A percentile compares a stretch with the other conserved stretches of the same genome.
phyloP scores from a whole-genome alignment of 2,888 invertebrate genomes.

The Oegoconia quadripuncta region DNA sequence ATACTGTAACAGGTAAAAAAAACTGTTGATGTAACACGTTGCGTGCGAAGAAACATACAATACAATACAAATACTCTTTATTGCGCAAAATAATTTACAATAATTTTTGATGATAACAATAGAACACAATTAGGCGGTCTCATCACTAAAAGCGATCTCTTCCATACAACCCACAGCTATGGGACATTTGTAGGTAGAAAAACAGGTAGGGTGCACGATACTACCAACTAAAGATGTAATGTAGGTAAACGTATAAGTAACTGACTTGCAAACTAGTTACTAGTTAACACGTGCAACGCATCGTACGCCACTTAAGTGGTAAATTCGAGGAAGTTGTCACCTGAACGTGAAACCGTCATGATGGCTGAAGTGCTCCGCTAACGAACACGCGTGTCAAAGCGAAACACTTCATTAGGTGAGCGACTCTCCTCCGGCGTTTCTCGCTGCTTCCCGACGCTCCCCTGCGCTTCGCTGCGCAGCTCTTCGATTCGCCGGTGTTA shows the following conservation, averaged over 20 bases:
- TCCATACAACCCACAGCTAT: no score
- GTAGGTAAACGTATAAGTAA: background rate
- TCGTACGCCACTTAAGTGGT: constrained; percentile 72
- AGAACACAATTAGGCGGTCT: no score
- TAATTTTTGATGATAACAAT: no score
- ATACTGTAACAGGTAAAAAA: no score
- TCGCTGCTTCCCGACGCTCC: constrained; percentile 32
- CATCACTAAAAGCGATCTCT: no score
- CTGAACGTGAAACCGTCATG: constrained; percentile 65
- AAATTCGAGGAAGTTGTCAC: constrained; percentile 74
- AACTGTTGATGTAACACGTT: no score
- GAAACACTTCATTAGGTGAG: constrained; percentile 78
- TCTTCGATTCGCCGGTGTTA: constrained; percentile 32
- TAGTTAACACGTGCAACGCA: constrained; percentile 60
- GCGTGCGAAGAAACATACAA: no score
- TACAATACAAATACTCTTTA: no score
- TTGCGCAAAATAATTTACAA: no score
- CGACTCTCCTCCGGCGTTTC: constrained; percentile 47
- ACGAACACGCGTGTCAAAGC: constrained; percentile 79
- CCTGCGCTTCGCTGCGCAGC: constrained; percentile 23
- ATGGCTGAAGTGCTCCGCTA: constrained; percentile 72
- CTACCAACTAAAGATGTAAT: background rate
- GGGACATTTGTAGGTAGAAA: no score
- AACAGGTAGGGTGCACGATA: no score
- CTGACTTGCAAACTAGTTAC: constrained; percentile 32